Evolutionary conservation across 2,113 vertebrate species (phyloP).

Genomic region (Copsychus sechellarum): DNA sequence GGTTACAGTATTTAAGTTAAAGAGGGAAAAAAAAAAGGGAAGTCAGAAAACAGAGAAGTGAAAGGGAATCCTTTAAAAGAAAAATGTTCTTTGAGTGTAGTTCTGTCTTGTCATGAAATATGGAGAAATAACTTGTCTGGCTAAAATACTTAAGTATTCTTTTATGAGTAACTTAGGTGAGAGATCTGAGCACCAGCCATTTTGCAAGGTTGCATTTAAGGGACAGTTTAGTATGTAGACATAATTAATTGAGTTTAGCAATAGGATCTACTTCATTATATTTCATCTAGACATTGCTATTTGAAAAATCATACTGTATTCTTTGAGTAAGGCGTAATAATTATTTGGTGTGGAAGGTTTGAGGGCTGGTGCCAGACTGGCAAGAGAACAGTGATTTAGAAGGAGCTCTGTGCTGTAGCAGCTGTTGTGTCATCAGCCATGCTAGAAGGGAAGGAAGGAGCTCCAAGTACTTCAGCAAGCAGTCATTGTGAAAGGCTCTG

Average conservation of each 20-base stretch:
- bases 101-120: not conserved
- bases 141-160: not conserved
- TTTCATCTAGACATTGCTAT: not conserved
- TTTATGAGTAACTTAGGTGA: not conserved
- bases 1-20: not conserved
- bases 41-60: not conserved
- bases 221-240: not conserved
- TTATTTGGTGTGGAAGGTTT: not conserved
- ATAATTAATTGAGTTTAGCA: not conserved
- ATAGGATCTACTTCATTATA: not conserved
- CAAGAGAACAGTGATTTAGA: not conserved
- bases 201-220: not conserved
- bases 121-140: not conserved
- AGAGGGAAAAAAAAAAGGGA: not conserved
- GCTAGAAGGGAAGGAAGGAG: not conserved
- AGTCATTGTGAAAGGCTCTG: not conserved
- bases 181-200: not conserved
- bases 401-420: not conserved
- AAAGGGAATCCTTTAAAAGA: not conserved
- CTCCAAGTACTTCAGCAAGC: not conserved
- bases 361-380: not conserved
- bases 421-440: not conserved
- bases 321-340: not conserved
- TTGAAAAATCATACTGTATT: not conserved
- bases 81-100: not conserved